Conservation (phyloP, 2,797 vertebrate species). For the Petrocephalus schoutedeni region DNA sequence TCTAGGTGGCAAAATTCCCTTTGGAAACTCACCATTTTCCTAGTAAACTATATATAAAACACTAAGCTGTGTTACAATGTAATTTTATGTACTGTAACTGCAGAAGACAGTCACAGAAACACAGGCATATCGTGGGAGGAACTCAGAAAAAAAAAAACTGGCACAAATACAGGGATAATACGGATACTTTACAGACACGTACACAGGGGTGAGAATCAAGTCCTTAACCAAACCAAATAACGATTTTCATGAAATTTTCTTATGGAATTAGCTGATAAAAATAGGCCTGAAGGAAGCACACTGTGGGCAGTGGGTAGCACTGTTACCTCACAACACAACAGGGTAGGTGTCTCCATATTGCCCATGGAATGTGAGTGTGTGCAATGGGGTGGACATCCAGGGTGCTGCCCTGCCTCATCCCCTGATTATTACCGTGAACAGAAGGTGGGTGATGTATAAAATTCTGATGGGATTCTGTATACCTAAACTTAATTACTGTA, state of each 20-base stretch:
- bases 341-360: not conserved
- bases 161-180: not conserved
- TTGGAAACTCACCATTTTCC: too few relatives aligned
- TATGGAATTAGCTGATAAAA: not conserved
- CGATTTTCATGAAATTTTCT: not conserved
- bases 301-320: not conserved
- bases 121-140: not conserved
- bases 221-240: not conserved
- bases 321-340: not conserved
- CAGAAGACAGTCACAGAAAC: not conserved
- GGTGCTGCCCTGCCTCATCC: not conserved
- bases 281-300: not conserved
- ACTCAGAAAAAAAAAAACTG: not conserved
- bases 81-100: not conserved
- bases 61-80: too few relatives aligned
- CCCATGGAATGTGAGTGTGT: not conserved
- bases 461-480: not conserved
- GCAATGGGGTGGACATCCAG: not conserved
- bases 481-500: not conserved
- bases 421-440: not conserved
- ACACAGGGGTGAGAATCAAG: not conserved
- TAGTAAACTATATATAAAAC: too few relatives aligned
- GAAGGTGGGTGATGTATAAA: not conserved
- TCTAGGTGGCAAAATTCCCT: too few relatives aligned
- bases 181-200: not conserved